Evolutionary conservation across 1,140 invertebrate species (phyloP), one percentile per base, ranked within the genome.

Genomic region (Ceratina japonica): DNA sequence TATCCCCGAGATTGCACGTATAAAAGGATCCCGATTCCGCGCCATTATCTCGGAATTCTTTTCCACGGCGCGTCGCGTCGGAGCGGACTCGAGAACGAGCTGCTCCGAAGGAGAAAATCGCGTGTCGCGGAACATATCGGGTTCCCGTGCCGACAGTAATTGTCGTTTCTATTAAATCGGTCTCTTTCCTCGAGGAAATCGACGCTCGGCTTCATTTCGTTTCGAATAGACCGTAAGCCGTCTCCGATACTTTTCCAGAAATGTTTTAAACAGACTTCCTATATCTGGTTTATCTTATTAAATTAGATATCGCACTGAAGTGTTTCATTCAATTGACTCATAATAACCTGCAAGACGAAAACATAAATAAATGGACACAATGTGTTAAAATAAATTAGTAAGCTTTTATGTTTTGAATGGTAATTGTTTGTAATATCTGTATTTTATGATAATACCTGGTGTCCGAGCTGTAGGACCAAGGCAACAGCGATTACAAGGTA

Each of bases 11-110:
- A 84, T 77, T 84, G 69, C 72, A 49, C 59, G 69, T 62, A 80
- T 58, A 77, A 61, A 74, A 73, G 56, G 52, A 58, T 62, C 24
- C 27, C 63, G 58, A 63, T 68, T 62, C 20, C 51, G n/a, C n/a
- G 69, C 18, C 68, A 80, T 80, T 85, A 83, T 80, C 58, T 44
- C 24, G 2, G 18, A 61, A 80, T 75, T 59, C 24, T 75, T 80
- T 51, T 51, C 61, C 24, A 13, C 51, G 4, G 3, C 24, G 16
- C 27, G 27, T 31, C 27, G 27, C 27, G 27, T 31, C 27, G 27
- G 27, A 31, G 18, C 12, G 64, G 59, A 56, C 4, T 12, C 20
- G 27, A 54, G 16, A 54, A 10, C 15, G n/a, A 13, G 15, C 0
- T 10, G 44, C 3, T 37, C 24, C 15, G 31, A 15, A 18, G 13